A percentile compares a stretch with the other conserved stretches of the same genome.
These are phyloP conservation scores for Planococcus citri DNA, from an alignment of 1,140 invertebrate genomes.

Conservation along the genomic window DNA sequence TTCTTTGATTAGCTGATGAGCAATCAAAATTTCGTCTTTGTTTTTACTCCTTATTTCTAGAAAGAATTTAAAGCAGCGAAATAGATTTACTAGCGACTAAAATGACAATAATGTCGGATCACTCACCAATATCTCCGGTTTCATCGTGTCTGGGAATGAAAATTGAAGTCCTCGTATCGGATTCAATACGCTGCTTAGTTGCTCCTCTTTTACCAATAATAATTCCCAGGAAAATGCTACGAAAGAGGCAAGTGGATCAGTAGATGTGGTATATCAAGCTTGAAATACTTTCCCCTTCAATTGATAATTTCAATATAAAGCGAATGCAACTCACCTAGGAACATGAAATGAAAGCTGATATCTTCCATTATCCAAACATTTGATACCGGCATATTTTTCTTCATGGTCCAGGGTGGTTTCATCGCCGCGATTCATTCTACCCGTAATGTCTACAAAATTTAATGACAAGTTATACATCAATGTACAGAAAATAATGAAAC, in stretches of 20 bases:
- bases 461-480: too few species aligned
- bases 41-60: too few species aligned
- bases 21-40: too few species aligned
- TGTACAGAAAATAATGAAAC: too few species aligned
- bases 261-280: too few species aligned
- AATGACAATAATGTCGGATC: constrained; percentile 24
- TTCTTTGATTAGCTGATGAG: constrained; percentile 51
- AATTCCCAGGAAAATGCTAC: constrained; percentile 26
- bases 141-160: constrained; percentile 47
- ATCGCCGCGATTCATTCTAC: constrained; percentile 34
- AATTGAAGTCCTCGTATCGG: constrained; percentile 56
- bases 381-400: constrained; percentile 28
- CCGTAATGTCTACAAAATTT: constrained; percentile 30
- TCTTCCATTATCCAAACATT: background rate
- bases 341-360: background rate
- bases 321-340: background rate
- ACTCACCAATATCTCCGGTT: constrained; percentile 43
- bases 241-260: too few species aligned
- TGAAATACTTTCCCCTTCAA: too few species aligned
- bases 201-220: constrained; percentile 57
- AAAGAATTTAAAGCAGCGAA: too few species aligned
- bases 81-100: too few species aligned
- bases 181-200: constrained; percentile 50
- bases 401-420: constrained; percentile 37
- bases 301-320: too few species aligned